Evolutionary conservation across 2,113 vertebrate genomes (phyloP), one percentile per base, ranked within the genome.

Genomic region (Beaufortia kweichowensis): DNA sequence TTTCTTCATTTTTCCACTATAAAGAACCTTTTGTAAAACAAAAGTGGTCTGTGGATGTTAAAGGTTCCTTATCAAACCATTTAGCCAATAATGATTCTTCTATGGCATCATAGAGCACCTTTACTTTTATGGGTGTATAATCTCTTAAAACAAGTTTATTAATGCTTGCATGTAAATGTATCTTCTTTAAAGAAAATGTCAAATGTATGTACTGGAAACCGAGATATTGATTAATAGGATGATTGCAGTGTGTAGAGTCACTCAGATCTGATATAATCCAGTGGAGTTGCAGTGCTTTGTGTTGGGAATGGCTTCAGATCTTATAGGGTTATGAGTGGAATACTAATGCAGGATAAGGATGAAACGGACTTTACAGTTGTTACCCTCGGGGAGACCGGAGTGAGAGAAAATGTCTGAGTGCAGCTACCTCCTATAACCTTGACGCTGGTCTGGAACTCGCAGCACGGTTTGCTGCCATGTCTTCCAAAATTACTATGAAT

Each of bases 341-440:
- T 80, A 76, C 48, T 71, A 56, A 82, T 76, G 76, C 61, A 56
- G 65, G 41, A 69, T 29, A 68, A 46, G 21, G 55, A 55, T 43
- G 35, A 35, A 80, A 43, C 8, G 21, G 69, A 3, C 15, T 50
- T 26, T 57, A 67, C 28, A 67, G 78, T 17, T 11, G 15, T 46
- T 31, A 59, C 28, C 82, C 60, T 82, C 77, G 59, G 71, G 75
- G 80, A 79, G 72, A 75, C 70, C 61, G 60, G n/a, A 81, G 35
- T 63, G 9, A 66, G 31, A 79, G n/a, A 28, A 61, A 31, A 59
- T 61, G 6, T 70, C 15, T 28, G 50, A 70, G 48, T n/a, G 46
- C 43, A 6, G 2, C 46, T 50, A 68, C 65, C 66, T 68, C 53
- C 23, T 35, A n/a, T 71, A 57, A 57, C 53, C 68, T 57, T 59